phyloP scores from a whole-genome alignment of 2,888 invertebrate species.

The Eristalis tenax region DNA sequence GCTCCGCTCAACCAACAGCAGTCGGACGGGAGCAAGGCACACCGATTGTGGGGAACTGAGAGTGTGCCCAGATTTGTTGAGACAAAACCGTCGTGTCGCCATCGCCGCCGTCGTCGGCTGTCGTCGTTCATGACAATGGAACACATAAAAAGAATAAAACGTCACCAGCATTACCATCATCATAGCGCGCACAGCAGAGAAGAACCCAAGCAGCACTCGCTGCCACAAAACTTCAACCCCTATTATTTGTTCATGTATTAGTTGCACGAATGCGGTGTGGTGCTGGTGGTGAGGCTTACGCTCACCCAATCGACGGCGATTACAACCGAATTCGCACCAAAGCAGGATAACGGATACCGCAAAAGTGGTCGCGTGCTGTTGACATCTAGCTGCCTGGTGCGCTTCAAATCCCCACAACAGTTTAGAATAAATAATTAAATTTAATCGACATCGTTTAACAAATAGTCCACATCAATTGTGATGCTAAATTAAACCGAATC shows the following conservation, averaged over 20 bases:
- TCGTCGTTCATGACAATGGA: constrained; percentile 46
- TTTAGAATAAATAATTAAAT: constrained; percentile 24
- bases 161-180: constrained; percentile 61
- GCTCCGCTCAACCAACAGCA: constrained; percentile 42
- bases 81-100: constrained; percentile 13
- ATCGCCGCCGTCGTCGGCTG: background rate
- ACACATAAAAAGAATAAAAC: constrained; percentile 40
- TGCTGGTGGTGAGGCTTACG: constrained; percentile 29
- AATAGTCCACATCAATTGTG: background rate
- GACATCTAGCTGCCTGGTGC: constrained; percentile 57
- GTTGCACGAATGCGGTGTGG: constrained; percentile 33
- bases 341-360: constrained; percentile 71
- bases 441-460: constrained; percentile 31
- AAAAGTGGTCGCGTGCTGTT: constrained; percentile 70
- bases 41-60: background rate
- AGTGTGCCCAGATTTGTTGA: background rate
- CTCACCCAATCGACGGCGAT: constrained; percentile 46
- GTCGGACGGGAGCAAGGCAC: background rate
- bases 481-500: constrained; percentile 9
- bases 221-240: constrained; percentile 56
- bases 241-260: constrained; percentile 50
- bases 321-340: constrained; percentile 66
- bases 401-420: background rate
- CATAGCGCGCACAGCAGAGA: constrained; percentile 21
- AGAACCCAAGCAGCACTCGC: background rate